phyloP scores from a whole-genome alignment of 2,888 invertebrate species.

The Rhimphoctona megacephalus region DNA sequence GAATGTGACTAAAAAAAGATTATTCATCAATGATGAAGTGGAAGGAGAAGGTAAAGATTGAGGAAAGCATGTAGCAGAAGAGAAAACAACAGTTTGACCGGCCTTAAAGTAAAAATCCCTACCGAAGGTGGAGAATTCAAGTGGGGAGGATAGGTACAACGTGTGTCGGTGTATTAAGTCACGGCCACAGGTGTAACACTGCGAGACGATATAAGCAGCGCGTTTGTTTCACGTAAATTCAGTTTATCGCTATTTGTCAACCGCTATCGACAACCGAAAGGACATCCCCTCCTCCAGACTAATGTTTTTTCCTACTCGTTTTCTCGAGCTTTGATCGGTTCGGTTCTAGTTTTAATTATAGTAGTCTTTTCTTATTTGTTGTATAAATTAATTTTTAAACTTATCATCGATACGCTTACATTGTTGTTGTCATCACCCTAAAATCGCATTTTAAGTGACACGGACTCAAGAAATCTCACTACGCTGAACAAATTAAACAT shows the following conservation, averaged over 20 bases:
- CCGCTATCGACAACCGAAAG: conserved; percentile 87
- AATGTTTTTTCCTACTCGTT: conserved; percentile 4
- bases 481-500: conserved; percentile 31
- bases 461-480: conserved; percentile 6
- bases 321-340: conserved; percentile 22
- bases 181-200: conserved; percentile 68
- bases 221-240: conserved; percentile 69
- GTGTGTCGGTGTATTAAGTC: conserved; percentile 46
- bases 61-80: not conserved
- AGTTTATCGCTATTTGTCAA: conserved; percentile 71
- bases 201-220: conserved; percentile 76
- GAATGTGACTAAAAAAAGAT: not conserved
- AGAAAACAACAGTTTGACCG: conserved; percentile 14
- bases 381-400: not conserved
- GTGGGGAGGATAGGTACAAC: conserved; percentile 48
- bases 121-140: conserved; percentile 14
- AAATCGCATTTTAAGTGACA: conserved; percentile 40
- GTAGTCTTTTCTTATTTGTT: conserved; percentile 8
- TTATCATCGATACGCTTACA: not conserved
- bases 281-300: not conserved
- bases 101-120: conserved; percentile 20
- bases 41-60: not conserved
- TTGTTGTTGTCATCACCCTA: conserved; percentile 15
- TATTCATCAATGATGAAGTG: not conserved
- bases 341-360: conserved; percentile 19